Conservation (phyloP, 2,888 invertebrate species). For the Apotomis betuletana region DNA sequence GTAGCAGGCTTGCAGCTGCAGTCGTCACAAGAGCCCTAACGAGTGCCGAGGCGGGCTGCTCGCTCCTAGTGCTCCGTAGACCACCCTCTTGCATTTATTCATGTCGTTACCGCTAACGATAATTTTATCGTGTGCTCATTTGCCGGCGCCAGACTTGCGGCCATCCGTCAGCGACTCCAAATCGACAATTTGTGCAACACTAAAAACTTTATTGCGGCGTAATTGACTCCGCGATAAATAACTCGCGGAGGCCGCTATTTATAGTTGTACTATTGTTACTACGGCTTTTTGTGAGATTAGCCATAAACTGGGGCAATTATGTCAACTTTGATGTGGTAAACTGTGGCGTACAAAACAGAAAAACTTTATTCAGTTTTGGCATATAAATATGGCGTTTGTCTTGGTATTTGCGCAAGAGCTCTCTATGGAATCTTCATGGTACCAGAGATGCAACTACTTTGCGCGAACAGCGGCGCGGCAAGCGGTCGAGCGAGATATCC, state of each 20-base stretch:
- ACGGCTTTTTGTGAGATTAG: conserved; percentile 45
- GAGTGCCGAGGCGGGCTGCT: conserved; percentile 62
- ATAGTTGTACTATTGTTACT: conserved; percentile 61
- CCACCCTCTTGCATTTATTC: conserved; percentile 84
- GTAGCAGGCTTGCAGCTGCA: conserved; percentile 47
- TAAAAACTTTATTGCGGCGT: conserved; percentile 81
- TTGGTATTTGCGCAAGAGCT: too few species aligned
- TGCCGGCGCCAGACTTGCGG: conserved; percentile 80
- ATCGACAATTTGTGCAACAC: conserved; percentile 82
- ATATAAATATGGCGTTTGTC: too few species aligned
- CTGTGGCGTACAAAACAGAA: background rate
- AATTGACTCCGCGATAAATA: conserved; percentile 79
- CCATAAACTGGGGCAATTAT: conserved; percentile 1
- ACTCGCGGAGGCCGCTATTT: conserved; percentile 62
- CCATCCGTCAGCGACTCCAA: conserved; percentile 80
- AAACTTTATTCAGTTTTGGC: too few species aligned
- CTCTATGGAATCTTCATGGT: too few species aligned
- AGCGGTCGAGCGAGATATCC: too few species aligned
- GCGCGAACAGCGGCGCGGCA: too few species aligned
- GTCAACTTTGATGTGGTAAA: background rate
- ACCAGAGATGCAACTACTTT: too few species aligned
- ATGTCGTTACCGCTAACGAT: conserved; percentile 85
- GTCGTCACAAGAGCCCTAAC: conserved; percentile 76
- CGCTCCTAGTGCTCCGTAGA: conserved; percentile 60
- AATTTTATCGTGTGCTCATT: conserved; percentile 85